Conservation (phyloP, 2,888 invertebrate species). For the Cryptophagus acutangulus region DNA sequence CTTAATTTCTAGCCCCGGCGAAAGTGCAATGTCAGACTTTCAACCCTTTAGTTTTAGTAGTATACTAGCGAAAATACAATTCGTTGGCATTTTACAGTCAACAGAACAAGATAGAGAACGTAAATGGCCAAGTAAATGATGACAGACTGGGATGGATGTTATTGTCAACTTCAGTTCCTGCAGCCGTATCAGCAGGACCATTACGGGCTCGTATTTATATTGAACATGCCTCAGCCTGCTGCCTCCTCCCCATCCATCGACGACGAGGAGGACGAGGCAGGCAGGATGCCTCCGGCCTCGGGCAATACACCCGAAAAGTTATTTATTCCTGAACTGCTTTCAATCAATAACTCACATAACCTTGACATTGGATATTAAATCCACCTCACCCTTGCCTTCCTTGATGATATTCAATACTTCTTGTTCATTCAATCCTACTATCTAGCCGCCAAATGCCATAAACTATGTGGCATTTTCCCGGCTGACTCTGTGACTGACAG, state of each 20-base stretch:
- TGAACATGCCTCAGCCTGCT: not conserved
- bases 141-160: constrained; percentile 11
- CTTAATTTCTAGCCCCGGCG: constrained; percentile 19
- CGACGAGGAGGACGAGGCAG: no score
- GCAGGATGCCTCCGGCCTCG: not conserved
- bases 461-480: no score
- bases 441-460: no score
- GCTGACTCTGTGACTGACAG: no score
- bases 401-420: no score
- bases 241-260: no score
- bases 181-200: constrained; percentile 12
- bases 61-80: constrained; percentile 17
- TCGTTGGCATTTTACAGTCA: constrained; percentile 20
- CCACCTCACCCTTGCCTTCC: no score
- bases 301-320: constrained; percentile 5
- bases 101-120: not conserved
- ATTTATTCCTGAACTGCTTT: constrained; percentile 4
- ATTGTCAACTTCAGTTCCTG: constrained; percentile 15
- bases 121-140: constrained; percentile 2
- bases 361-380: constrained; percentile 3
- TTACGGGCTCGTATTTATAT: constrained; percentile 12
- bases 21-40: constrained; percentile 23
- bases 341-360: constrained; percentile 6
- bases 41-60: constrained; percentile 19
- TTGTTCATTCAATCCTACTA: no score